A percentile compares a stretch with the other conserved stretches of the same genome.
These are phyloP conservation scores for Thomomys bottae DNA, from an alignment of 2,113 vertebrate genomes.

Conservation along the genomic window DNA sequence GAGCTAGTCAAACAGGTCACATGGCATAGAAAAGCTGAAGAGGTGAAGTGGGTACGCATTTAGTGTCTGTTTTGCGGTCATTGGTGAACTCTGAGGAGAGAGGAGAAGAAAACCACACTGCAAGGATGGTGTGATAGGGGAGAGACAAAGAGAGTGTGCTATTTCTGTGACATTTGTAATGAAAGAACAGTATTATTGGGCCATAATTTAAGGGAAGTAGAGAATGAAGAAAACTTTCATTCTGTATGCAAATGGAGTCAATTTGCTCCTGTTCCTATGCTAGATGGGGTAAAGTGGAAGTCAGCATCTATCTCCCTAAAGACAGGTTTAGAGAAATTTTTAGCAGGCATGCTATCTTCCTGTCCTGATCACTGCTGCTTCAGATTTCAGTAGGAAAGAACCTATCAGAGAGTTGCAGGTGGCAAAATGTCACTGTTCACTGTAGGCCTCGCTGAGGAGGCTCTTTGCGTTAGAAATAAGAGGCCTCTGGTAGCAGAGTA, in stretches of 20 bases:
- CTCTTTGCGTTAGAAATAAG: slow-evolving; percentile 22
- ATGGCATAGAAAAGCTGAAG: background rate
- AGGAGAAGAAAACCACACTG: background rate
- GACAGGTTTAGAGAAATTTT: background rate
- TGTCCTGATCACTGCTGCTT: background rate
- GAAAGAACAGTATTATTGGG: background rate
- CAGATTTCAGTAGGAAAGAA: background rate
- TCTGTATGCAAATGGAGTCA: background rate
- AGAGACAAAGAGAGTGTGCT: slow-evolving; percentile 2
- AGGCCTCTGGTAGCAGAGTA: background rate
- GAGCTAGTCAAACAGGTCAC: background rate
- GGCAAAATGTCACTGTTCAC: background rate
- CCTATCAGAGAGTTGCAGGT: background rate
- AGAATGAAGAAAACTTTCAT: background rate
- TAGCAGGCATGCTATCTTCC: background rate
- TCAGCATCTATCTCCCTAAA: background rate
- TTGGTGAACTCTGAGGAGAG: background rate
- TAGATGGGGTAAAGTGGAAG: background rate
- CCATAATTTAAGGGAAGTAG: background rate
- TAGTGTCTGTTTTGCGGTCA: background rate
- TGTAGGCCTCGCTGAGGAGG: background rate
- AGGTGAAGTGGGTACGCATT: background rate
- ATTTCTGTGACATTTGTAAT: slow-evolving; percentile 43
- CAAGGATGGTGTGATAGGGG: background rate
- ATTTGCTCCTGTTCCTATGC: background rate